Evolutionary conservation across 2,888 invertebrate species (phyloP).

Genomic region (Himalopsyche tibetana): DNA sequence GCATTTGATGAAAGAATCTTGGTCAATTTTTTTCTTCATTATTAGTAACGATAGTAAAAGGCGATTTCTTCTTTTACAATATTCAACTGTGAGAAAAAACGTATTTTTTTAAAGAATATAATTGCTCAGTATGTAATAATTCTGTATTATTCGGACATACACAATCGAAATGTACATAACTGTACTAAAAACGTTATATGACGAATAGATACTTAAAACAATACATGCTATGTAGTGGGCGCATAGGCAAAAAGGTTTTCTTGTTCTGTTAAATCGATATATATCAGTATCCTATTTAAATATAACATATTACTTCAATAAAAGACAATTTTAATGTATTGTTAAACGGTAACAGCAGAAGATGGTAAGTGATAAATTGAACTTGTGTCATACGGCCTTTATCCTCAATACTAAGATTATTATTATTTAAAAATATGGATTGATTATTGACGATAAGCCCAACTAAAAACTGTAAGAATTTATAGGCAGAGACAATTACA

Average conservation of each 20-base stretch:
- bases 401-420: too few relatives aligned
- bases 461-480: too few relatives aligned
- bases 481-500: too few relatives aligned
- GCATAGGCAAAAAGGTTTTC: not conserved
- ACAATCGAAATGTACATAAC: constrained; percentile 12
- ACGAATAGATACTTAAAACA: not conserved
- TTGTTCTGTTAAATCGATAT: not conserved
- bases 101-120: not conserved
- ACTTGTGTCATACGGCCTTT: too few relatives aligned
- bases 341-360: too few relatives aligned
- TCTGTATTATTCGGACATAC: constrained; percentile 12
- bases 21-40: constrained; percentile 17
- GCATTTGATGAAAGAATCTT: constrained; percentile 18
- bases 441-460: too few relatives aligned
- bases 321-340: too few relatives aligned
- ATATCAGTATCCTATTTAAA: not conserved
- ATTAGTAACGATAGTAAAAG: constrained; percentile 3
- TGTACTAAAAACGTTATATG: not conserved
- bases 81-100: constrained; percentile 13
- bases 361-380: too few relatives aligned
- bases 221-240: not conserved
- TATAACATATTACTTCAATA: too few relatives aligned
- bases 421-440: too few relatives aligned
- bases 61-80: constrained; percentile 30
- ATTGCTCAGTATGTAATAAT: constrained; percentile 2